Evolutionary conservation across 35 echinoderm and acorn worm species (phyloP).

Genomic region (Heliocidaris tuberculata): DNA sequence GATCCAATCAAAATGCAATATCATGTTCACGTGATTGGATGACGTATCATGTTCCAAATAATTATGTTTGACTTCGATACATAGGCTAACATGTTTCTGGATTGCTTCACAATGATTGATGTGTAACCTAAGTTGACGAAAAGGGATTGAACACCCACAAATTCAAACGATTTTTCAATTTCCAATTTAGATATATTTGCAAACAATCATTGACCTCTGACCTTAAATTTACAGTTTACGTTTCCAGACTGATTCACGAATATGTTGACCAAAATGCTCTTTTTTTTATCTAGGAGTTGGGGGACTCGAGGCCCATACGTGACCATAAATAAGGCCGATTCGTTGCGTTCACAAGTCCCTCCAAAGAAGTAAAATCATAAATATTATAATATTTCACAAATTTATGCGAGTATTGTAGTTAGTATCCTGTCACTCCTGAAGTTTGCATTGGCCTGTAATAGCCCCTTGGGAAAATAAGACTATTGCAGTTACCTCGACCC

Average conservation of each 20-base stretch:
- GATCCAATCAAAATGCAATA: not conserved
- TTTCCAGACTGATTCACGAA: too few relatives aligned
- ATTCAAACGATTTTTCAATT: conserved; percentile 6
- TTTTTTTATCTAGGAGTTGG: not conserved
- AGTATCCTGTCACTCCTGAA: too few relatives aligned
- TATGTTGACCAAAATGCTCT: too few relatives aligned
- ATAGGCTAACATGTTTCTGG: not conserved
- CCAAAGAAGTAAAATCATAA: too few relatives aligned
- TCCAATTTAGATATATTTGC: not conserved
- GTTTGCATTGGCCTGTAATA: too few relatives aligned
- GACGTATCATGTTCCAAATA: not conserved
- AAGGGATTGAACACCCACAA: not conserved
- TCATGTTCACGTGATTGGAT: not conserved
- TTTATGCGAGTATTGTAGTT: too few relatives aligned
- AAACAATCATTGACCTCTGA: not conserved
- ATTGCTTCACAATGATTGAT: not conserved
- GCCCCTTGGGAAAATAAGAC: too few relatives aligned
- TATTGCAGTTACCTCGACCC: too few relatives aligned
- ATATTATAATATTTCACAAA: too few relatives aligned
- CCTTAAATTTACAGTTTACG: not conserved
- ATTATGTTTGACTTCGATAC: not conserved
- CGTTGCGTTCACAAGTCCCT: too few relatives aligned
- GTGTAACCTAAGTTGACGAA: not conserved
- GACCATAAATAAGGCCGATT: too few relatives aligned
- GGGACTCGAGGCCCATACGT: not conserved